phyloP scores from a whole-genome alignment of 2,888 invertebrate genomes.

The Carpatolechia fugitivella region DNA sequence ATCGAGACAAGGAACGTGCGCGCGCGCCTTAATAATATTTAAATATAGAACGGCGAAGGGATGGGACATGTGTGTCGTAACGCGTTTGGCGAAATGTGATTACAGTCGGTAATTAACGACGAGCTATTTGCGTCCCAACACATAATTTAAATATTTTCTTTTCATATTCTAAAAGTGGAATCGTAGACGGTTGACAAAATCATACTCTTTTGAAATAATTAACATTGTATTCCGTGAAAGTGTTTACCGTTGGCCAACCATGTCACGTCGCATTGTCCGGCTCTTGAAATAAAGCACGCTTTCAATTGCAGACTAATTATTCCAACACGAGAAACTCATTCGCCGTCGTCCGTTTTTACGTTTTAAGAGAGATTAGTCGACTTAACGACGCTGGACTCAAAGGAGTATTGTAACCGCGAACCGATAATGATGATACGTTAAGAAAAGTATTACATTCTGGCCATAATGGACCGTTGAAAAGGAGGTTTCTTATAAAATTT shows the following conservation, averaged over 20 bases:
- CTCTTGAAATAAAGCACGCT: slow-evolving; percentile 76
- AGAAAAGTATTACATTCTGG: slow-evolving; percentile 70
- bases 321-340: slow-evolving; percentile 77
- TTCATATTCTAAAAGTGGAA: slow-evolving; percentile 48
- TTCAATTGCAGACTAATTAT: slow-evolving; percentile 79
- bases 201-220: slow-evolving; percentile 57
- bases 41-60: slow-evolving; percentile 77
- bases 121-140: slow-evolving; percentile 61
- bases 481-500: slow-evolving; percentile 73
- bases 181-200: slow-evolving; percentile 49
- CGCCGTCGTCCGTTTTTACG: slow-evolving; percentile 69
- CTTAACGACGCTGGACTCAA: slow-evolving; percentile 64
- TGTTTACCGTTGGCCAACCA: slow-evolving; percentile 74
- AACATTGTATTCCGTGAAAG: slow-evolving; percentile 72
- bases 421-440: slow-evolving; percentile 74
- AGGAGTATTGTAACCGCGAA: slow-evolving; percentile 62
- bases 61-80: slow-evolving; percentile 78
- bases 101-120: slow-evolving; percentile 76
- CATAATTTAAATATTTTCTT: slow-evolving; percentile 57
- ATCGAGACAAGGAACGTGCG: slow-evolving; percentile 67
- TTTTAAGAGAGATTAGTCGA: slow-evolving; percentile 76
- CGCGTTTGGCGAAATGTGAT: slow-evolving; percentile 79
- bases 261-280: slow-evolving; percentile 69
- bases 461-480: slow-evolving; percentile 67
- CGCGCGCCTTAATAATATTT: slow-evolving; percentile 73